Evolutionary conservation across 2,888 invertebrate species (phyloP).

Genomic region (Dasysyrphus albostriatus): DNA sequence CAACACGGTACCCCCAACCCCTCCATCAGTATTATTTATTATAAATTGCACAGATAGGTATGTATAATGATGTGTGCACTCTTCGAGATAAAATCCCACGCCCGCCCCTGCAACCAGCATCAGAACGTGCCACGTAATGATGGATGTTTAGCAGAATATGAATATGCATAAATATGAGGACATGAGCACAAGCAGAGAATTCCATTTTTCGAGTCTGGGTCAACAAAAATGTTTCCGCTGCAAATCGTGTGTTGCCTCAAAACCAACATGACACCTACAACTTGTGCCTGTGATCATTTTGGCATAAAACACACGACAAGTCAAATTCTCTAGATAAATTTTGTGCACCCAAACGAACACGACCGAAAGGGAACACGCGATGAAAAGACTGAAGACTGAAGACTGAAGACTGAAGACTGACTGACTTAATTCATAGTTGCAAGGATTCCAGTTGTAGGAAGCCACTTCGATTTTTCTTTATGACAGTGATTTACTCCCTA

Average conservation of each 20-base stretch:
- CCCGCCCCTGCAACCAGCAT: neutral
- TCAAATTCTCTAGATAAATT: conserved; percentile 44
- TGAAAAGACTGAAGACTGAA: conserved; percentile 1
- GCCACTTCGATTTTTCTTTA: conserved; percentile 54
- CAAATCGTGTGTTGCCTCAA: conserved; percentile 22
- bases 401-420: neutral
- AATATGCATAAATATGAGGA: conserved; percentile 39
- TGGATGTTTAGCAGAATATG: conserved; percentile 48
- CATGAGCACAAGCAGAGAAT: conserved; percentile 1
- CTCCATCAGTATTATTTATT: conserved; percentile 48
- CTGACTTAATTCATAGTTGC: conserved; percentile 25
- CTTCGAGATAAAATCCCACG: conserved; percentile 47
- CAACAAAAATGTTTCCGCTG: conserved; percentile 44
- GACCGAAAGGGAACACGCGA: neutral
- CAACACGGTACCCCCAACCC: neutral
- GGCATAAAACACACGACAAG: conserved; percentile 55
- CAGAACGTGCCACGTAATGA: conserved; percentile 60
- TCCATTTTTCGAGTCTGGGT: conserved; percentile 45
- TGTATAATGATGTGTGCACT: conserved; percentile 51
- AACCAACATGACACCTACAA: conserved; percentile 41
- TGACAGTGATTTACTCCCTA: conserved; percentile 61
- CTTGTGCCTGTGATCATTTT: conserved; percentile 40
- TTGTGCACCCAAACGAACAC: conserved; percentile 12
- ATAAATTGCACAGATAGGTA: conserved; percentile 52
- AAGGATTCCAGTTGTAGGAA: conserved; percentile 40